Conservation (phyloP, 2,888 invertebrate species). For the Ellobium chinense region DNA sequence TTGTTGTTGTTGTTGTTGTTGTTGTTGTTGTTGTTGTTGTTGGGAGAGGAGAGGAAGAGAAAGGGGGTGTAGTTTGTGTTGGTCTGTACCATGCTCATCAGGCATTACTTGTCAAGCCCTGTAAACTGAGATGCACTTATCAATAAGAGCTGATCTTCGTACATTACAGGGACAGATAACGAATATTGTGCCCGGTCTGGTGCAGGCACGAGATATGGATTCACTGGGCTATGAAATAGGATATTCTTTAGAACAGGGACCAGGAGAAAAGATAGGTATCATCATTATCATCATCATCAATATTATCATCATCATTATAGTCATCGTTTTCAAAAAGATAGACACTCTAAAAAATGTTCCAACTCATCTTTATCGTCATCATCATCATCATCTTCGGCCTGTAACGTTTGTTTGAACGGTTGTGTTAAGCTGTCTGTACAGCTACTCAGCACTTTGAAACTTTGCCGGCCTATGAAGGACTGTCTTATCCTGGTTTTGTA, state of each 20-base stretch:
- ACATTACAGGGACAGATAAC: slow-evolving; percentile 22
- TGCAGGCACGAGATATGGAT: slow-evolving; percentile 42
- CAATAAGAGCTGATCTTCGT: too few relatives aligned
- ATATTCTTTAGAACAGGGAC: background rate
- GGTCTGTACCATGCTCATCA: too few relatives aligned
- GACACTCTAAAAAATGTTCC: background rate
- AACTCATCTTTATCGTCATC: background rate
- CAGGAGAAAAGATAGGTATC: slow-evolving; percentile 22
- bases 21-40: background rate
- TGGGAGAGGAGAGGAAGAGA: too few relatives aligned
- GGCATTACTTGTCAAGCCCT: too few relatives aligned
- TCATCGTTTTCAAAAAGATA: background rate
- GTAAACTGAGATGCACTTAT: too few relatives aligned
- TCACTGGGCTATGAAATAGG: background rate
- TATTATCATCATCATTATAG: background rate
- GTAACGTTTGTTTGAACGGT: background rate
- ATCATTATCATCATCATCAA: background rate
- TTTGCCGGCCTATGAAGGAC: too few relatives aligned
- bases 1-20: background rate
- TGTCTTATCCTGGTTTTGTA: too few relatives aligned
- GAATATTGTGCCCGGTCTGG: background rate
- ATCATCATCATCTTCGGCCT: background rate
- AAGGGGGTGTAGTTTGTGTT: too few relatives aligned
- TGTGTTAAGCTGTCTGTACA: too few relatives aligned
- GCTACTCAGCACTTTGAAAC: too few relatives aligned